These are phyloP conservation scores for Gobio occitaniae DNA, from an alignment of 2,797 vertebrate genomes.

Conservation along the genomic window DNA sequence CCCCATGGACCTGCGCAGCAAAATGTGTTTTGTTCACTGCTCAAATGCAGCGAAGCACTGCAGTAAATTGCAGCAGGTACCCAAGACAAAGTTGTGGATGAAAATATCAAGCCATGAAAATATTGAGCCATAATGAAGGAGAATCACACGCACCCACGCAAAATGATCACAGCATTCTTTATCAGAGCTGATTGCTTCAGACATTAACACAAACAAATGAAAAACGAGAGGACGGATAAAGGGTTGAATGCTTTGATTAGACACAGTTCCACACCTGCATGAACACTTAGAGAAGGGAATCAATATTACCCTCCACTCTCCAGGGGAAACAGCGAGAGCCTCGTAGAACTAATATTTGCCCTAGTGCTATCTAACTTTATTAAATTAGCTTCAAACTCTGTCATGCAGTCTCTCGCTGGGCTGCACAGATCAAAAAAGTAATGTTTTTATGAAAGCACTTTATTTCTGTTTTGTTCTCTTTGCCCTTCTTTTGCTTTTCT, in stretches of 20 bases:
- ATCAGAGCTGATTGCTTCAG: conserved; percentile 17
- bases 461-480: conserved; percentile 21
- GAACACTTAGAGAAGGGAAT: conserved; percentile 37
- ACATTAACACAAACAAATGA: conserved; percentile 28
- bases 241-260: conserved; percentile 38
- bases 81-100: conserved; percentile 34
- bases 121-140: conserved; percentile 13
- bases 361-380: conserved; percentile 38
- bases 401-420: conserved; percentile 17
- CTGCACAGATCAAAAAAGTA: conserved; percentile 13
- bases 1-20: background rate
- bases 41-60: conserved; percentile 26
- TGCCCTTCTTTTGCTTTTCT: background rate
- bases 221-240: conserved; percentile 18
- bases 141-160: conserved; percentile 13
- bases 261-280: conserved; percentile 33
- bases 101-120: conserved; percentile 12
- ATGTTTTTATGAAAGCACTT: conserved; percentile 40
- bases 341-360: conserved; percentile 47
- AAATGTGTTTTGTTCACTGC: conserved; percentile 34
- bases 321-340: conserved; percentile 32
- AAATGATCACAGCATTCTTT: conserved; percentile 3
- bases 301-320: conserved; percentile 31
- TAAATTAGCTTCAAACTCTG: conserved; percentile 43
- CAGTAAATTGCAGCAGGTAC: conserved; percentile 26